Evolutionary conservation across 2,113 vertebrate genomes (phyloP).

Genomic region (Tretioscincus oriximinensis): DNA sequence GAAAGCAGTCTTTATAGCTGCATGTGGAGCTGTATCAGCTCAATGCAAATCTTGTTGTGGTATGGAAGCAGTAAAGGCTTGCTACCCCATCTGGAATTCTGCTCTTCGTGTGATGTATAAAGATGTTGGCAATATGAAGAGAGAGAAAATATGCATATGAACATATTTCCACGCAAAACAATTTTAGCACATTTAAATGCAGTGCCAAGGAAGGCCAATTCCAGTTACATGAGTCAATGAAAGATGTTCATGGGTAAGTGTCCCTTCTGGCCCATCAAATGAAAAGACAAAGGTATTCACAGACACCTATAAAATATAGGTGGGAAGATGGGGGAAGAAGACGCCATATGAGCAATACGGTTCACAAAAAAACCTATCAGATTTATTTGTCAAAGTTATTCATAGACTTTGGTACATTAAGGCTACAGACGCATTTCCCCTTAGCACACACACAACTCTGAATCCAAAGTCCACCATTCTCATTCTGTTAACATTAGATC

Average conservation of each 20-base stretch:
- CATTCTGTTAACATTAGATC: no score
- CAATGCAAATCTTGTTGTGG: neutral
- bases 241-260: accelerated
- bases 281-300: neutral
- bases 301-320: neutral
- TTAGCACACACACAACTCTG: no score
- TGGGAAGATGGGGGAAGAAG: neutral
- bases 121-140: neutral
- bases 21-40: neutral
- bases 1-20: neutral
- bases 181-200: neutral
- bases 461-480: no score
- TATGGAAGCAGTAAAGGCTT: neutral
- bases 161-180: accelerated
- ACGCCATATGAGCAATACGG: conserved; percentile 4
- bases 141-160: neutral
- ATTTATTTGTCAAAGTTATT: neutral
- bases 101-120: neutral
- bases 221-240: neutral
- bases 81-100: neutral
- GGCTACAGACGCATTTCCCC: no score
- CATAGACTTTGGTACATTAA: conserved; percentile 19
- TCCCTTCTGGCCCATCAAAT: neutral
- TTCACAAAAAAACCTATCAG: conserved; percentile 11
- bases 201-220: neutral